Percentiles rank a stretch among this genome's conserved stretches.
Evolutionary conservation across 1,140 invertebrate genomes (phyloP).

Genomic region (Phocides pigmalion): DNA sequence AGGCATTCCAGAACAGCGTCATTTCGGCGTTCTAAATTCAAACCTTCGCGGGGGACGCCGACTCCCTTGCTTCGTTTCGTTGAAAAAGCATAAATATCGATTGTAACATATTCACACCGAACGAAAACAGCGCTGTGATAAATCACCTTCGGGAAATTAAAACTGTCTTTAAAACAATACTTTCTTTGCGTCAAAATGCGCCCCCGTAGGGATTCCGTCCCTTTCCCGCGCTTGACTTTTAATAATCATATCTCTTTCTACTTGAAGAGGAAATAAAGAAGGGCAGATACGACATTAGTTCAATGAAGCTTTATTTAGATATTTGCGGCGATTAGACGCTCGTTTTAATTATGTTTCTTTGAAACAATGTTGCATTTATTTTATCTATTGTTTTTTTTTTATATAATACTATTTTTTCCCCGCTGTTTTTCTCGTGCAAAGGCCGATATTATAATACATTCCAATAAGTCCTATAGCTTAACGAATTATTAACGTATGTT

Average conservation of each 20-base stretch:
- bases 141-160: conserved; percentile 83
- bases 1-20: conserved; percentile 72
- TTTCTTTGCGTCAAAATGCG: conserved; percentile 61
- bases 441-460: no score
- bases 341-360: conserved; percentile 12
- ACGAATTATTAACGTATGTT: no score
- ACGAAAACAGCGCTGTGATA: conserved; percentile 68
- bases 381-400: neutral
- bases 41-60: conserved; percentile 72
- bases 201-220: conserved; percentile 32
- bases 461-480: no score
- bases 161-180: conserved; percentile 83
- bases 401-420: no score
- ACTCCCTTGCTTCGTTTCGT: conserved; percentile 42
- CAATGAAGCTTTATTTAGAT: conserved; percentile 26
- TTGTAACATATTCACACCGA: conserved; percentile 58
- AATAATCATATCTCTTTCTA: conserved; percentile 37
- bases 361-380: neutral
- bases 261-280: conserved; percentile 37
- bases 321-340: conserved; percentile 35
- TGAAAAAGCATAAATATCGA: conserved; percentile 60
- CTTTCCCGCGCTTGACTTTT: conserved; percentile 37
- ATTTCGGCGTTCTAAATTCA: conserved; percentile 75
- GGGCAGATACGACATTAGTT: conserved; percentile 26
- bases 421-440: no score